These are phyloP conservation scores for Orussus abietinus DNA, from an alignment of 1,140 invertebrate species.

Conservation along the genomic window DNA sequence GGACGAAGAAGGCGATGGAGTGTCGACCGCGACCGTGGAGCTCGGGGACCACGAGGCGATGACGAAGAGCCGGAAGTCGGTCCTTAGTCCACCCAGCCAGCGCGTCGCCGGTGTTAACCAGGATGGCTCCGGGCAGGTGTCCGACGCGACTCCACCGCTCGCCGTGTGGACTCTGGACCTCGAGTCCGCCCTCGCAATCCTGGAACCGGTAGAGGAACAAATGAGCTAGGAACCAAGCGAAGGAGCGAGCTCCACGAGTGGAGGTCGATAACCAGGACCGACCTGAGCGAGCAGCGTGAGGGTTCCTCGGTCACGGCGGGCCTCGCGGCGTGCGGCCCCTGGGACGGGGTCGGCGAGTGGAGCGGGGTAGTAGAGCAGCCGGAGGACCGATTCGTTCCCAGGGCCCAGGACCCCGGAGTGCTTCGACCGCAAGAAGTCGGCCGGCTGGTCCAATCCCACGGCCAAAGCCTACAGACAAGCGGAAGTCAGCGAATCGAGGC, in stretches of 20 bases:
- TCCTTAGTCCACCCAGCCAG: constrained; percentile 73
- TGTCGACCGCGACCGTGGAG: constrained; percentile 62
- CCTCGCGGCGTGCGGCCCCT: constrained; percentile 63
- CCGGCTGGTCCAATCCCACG: constrained; percentile 54
- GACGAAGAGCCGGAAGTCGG: constrained; percentile 66
- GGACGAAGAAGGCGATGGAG: constrained; percentile 73
- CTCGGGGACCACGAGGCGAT: constrained; percentile 69
- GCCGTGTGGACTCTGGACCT: constrained; percentile 62
- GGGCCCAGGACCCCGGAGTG: constrained; percentile 63
- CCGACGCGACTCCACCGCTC: constrained; percentile 71
- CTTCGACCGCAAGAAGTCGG: constrained; percentile 57
- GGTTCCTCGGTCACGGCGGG: constrained; percentile 70
- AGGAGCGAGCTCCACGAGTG: too few relatives aligned
- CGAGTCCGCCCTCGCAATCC: constrained; percentile 63
- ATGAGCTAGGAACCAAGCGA: background rate
- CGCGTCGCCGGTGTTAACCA: constrained; percentile 76
- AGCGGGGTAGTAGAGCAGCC: constrained; percentile 68
- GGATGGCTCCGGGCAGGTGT: constrained; percentile 72
- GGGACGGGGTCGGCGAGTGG: constrained; percentile 49
- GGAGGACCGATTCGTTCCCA: constrained; percentile 63
- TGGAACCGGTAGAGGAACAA: constrained; percentile 18
- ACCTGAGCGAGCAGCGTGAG: constrained; percentile 70
- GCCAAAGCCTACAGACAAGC: constrained; percentile 64
- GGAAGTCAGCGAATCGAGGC: too few relatives aligned
- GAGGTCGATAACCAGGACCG: too few relatives aligned